These are phyloP conservation scores for Mamestra configurata DNA, from an alignment of 1,140 invertebrate species.

Conservation along the genomic window DNA sequence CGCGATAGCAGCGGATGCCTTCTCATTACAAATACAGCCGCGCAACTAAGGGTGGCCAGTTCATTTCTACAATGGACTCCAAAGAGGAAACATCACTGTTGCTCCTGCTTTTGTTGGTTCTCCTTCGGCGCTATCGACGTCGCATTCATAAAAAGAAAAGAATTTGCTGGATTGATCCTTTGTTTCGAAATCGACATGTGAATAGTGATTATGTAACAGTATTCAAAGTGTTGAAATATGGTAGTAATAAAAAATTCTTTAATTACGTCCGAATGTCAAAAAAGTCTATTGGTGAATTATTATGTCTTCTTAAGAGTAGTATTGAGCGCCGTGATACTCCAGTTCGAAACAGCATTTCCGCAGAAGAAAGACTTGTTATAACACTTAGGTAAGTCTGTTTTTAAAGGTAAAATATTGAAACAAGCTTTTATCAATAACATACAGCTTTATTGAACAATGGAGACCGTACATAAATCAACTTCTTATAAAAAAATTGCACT, in stretches of 20 bases:
- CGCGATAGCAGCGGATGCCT: background rate
- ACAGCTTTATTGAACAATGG: no score
- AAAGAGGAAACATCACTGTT: background rate
- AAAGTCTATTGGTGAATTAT: no score
- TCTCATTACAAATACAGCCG: background rate
- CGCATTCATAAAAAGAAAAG: conserved; percentile 1
- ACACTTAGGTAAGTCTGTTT: no score
- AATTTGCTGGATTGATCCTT: background rate
- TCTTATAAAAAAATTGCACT: no score
- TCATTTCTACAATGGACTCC: background rate
- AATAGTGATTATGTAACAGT: background rate
- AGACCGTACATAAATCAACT: no score
- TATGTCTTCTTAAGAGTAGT: no score
- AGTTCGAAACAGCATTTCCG: no score
- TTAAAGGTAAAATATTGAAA: no score
- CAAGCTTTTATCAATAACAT: no score
- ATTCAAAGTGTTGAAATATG: background rate
- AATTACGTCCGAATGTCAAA: no score
- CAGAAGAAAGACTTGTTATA: no score
- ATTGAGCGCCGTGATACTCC: no score
- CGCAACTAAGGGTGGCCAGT: background rate
- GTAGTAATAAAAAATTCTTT: background rate
- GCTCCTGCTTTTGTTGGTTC: background rate
- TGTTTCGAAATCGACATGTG: conserved; percentile 9
- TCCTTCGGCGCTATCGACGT: background rate